A percentile compares a stretch with the other conserved stretches of the same genome.
phyloP scores from a whole-genome alignment of 2,797 vertebrate genomes.

The Carduelis carduelis region DNA sequence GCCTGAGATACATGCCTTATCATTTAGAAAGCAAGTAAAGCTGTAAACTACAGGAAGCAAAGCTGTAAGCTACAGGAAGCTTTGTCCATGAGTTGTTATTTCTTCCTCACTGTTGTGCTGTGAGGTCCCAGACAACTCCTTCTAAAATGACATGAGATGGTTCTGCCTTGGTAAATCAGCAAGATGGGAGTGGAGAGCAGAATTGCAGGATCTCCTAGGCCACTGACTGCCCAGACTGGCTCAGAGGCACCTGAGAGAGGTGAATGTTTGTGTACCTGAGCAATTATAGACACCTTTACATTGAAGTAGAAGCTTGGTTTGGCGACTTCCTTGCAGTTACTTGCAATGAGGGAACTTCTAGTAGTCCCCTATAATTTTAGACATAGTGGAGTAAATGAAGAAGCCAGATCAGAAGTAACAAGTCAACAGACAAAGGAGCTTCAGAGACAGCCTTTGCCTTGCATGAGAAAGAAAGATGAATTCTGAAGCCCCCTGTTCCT shows the following conservation, averaged over 20 bases:
- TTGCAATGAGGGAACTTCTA: neutral
- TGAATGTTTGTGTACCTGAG: rapidly evolving
- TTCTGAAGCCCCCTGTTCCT: neutral
- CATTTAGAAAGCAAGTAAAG: neutral
- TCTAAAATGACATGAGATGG: neutral
- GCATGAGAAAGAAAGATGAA: neutral
- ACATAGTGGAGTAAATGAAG: neutral
- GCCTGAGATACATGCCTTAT: neutral
- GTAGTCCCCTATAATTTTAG: neutral
- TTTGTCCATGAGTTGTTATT: neutral
- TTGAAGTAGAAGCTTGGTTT: neutral
- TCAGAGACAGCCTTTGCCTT: neutral
- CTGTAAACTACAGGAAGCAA: neutral
- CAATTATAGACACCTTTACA: neutral
- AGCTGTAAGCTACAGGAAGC: neutral
- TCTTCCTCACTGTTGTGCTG: neutral
- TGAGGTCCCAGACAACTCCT: neutral
- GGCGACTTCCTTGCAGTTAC: neutral
- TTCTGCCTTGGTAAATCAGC: neutral
- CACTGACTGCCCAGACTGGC: neutral
- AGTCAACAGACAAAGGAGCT: neutral
- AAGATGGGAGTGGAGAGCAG: neutral
- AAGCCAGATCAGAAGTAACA: neutral
- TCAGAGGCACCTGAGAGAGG: neutral
- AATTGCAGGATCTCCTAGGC: neutral